A percentile compares a stretch with the other conserved stretches of the same genome.
These are phyloP conservation scores for Leptobrachium leishanense DNA, from an alignment of 2,113 vertebrate genomes.

Conservation along the genomic window DNA sequence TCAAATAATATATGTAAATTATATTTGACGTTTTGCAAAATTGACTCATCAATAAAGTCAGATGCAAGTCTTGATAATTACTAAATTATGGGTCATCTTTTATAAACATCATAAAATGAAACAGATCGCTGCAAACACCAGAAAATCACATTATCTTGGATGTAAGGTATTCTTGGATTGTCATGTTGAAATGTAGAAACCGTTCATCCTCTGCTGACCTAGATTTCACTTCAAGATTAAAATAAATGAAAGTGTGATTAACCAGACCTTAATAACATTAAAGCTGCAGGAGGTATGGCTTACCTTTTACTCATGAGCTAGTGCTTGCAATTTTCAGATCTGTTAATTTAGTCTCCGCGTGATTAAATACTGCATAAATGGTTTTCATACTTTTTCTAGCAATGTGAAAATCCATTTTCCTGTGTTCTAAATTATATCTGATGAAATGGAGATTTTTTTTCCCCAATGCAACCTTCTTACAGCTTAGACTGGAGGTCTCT, in stretches of 20 bases:
- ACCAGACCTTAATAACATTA: constrained; percentile 42
- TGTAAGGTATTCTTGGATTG: constrained; percentile 7
- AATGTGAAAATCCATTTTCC: too few species aligned
- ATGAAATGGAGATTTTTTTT: too few species aligned
- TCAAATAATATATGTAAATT: too few species aligned
- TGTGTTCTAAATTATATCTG: too few species aligned
- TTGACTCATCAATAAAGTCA: constrained; percentile 7
- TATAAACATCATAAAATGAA: constrained; percentile 32
- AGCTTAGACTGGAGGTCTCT: too few species aligned
- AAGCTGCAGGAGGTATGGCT: constrained; percentile 13
- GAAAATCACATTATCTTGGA: constrained; percentile 18
- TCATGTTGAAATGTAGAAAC: constrained; percentile 10
- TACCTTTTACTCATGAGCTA: constrained; percentile 21
- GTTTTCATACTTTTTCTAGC: constrained; percentile 17
- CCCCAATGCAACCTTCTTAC: too few species aligned
- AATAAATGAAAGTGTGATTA: constrained; percentile 39
- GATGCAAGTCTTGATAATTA: constrained; percentile 5
- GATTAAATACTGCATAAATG: constrained; percentile 30
- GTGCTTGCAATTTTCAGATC: constrained; percentile 33
- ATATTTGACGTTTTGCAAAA: constrained; percentile 2
- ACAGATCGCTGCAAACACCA: constrained; percentile 21
- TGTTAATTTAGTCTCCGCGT: constrained; percentile 37
- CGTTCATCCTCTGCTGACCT: constrained; percentile 35
- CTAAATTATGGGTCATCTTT: constrained; percentile 29
- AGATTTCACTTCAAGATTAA: constrained; percentile 46